Percentiles rank a stretch among this genome's conserved stretches.
These are phyloP conservation scores for Macrostomum cliftonense DNA, from an alignment of 2,888 invertebrate species.

Conservation along the genomic window DNA sequence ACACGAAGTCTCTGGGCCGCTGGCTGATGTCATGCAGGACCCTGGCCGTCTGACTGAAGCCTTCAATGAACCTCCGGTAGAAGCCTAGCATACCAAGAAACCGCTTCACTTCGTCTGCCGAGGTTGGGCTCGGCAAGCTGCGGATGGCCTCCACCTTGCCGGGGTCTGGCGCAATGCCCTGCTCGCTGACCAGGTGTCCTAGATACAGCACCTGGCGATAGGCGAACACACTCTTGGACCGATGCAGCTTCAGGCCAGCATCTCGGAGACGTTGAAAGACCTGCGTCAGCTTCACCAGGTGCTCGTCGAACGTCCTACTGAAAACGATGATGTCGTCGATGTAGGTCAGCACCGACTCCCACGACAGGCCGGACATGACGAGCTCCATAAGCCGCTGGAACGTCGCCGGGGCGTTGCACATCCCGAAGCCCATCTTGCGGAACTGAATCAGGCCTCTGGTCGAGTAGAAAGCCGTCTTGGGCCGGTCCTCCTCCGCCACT, in stretches of 20 bases:
- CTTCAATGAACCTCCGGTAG: constrained; percentile 9
- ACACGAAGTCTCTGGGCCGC: too few species aligned
- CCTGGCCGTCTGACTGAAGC: constrained; percentile 3
- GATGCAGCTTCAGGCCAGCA: constrained; percentile 9
- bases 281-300: too few species aligned
- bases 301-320: too few species aligned
- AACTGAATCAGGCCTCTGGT: too few species aligned
- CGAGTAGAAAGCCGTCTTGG: too few species aligned
- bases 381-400: too few species aligned
- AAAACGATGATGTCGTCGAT: too few species aligned
- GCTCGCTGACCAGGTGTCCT: constrained; percentile 10
- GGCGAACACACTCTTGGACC: constrained; percentile 6
- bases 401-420: too few species aligned
- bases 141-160: constrained; percentile 2
- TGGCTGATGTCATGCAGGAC: neutral
- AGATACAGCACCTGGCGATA: constrained; percentile 10
- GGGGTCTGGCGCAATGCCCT: constrained; percentile 7
- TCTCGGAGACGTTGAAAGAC: constrained; percentile 9
- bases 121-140: constrained; percentile 4
- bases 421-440: too few species aligned
- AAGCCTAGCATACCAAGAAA: constrained; percentile 7
- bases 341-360: too few species aligned
- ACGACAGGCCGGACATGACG: too few species aligned
- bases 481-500: too few species aligned
- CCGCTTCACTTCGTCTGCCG: neutral